phyloP scores from a whole-genome alignment of 2,113 vertebrate genomes.

The Dicerorhinus sumatrensis region DNA sequence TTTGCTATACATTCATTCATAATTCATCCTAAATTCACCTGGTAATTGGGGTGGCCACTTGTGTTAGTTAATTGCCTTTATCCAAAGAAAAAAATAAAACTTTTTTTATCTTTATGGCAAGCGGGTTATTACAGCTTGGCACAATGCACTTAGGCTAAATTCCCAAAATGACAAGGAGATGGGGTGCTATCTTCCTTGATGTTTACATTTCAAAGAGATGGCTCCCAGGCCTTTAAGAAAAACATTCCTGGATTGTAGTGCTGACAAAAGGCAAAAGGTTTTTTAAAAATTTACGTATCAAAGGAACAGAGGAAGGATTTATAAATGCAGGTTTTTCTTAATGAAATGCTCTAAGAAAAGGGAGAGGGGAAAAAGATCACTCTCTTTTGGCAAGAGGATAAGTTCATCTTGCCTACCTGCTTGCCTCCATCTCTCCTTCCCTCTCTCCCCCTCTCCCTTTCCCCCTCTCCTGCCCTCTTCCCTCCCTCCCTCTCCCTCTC shows the following conservation, averaged over 20 bases:
- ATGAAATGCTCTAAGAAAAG: background rate
- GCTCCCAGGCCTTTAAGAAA: background rate
- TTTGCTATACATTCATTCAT: background rate
- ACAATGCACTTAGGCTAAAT: background rate
- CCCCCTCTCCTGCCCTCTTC: background rate
- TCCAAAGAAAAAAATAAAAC: background rate
- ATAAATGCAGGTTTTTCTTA: background rate
- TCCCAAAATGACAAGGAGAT: background rate
- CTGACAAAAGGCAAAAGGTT: background rate
- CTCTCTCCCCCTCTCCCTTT: background rate
- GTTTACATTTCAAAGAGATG: conserved; percentile 11
- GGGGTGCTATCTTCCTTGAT: background rate
- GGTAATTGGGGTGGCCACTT: background rate
- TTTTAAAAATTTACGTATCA: background rate
- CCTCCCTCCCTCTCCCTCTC: too few relatives aligned
- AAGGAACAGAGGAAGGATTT: background rate
- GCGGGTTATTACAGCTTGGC: background rate
- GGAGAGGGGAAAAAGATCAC: background rate
- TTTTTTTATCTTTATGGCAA: background rate
- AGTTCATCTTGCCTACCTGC: background rate
- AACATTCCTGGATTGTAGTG: background rate
- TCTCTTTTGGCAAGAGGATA: background rate
- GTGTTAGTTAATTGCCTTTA: background rate
- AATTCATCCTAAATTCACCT: background rate
- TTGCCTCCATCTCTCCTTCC: background rate